These are phyloP conservation scores for Caenorhabditis sp. DNA, from an alignment of 2,888 invertebrate species.

Conservation along the genomic window DNA sequence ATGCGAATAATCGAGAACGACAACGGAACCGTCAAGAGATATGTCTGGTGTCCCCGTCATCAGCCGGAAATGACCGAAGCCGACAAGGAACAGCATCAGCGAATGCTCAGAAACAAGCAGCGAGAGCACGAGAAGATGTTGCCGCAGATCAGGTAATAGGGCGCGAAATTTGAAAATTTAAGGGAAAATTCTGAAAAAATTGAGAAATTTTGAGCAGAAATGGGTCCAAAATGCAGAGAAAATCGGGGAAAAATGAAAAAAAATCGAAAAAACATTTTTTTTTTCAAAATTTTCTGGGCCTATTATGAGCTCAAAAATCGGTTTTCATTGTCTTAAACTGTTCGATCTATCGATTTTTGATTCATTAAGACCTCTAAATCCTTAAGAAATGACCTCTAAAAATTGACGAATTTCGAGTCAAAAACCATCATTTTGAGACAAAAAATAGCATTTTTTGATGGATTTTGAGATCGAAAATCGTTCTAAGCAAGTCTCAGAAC, in stretches of 20 bases:
- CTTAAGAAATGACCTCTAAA: no score
- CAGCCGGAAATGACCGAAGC: slow-evolving; percentile 41
- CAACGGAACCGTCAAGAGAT: slow-evolving; percentile 59
- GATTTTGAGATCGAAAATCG: no score
- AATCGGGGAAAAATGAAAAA: not conserved
- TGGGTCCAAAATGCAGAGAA: not conserved
- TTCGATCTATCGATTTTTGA: not conserved
- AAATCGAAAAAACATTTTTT: not conserved
- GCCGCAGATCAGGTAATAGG: slow-evolving; percentile 89
- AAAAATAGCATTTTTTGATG: no score
- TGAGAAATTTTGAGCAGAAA: not conserved
- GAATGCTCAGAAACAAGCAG: slow-evolving; percentile 41
- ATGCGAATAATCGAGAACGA: slow-evolving; percentile 87
- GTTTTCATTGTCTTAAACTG: no score
- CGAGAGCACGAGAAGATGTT: slow-evolving; percentile 48
- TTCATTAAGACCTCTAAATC: not conserved
- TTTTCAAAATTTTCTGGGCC: not conserved
- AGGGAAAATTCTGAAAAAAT: not conserved
- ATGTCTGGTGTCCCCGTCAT: slow-evolving; percentile 75
- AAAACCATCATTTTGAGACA: not conserved
- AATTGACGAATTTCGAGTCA: not conserved
- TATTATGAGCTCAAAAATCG: not conserved
- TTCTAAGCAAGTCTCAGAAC: no score
- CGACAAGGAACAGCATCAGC: slow-evolving; percentile 34
- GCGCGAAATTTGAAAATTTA: not conserved